phyloP scores from a whole-genome alignment of 1,140 invertebrate genomes.

The Zaprionus capensis region DNA sequence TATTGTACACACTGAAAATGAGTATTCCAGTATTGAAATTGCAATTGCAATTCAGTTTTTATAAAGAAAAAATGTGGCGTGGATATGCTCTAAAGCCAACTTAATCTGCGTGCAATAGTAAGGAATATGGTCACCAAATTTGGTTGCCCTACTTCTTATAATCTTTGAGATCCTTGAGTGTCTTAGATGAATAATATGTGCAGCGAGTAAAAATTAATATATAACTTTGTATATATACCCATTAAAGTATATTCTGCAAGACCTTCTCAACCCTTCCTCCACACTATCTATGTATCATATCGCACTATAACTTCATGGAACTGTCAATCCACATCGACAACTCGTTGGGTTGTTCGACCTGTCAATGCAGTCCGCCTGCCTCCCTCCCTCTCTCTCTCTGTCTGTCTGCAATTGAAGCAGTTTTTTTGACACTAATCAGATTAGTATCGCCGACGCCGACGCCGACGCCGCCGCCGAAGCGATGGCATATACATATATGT shows the following conservation, averaged over 20 bases:
- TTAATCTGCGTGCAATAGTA: too few relatives aligned
- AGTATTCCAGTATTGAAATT: too few relatives aligned
- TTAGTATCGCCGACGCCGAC: conserved; percentile 78
- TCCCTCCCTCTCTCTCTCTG: background rate
- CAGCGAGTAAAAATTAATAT: too few relatives aligned
- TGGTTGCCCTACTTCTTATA: too few relatives aligned
- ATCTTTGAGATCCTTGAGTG: too few relatives aligned
- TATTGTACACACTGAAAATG: too few relatives aligned
- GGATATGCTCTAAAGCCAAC: accelerated
- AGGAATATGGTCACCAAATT: too few relatives aligned
- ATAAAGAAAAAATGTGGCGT: too few relatives aligned
- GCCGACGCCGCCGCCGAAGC: conserved; percentile 37
- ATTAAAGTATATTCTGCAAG: too few relatives aligned
- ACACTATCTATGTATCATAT: conserved; percentile 1
- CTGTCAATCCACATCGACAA: conserved; percentile 8
- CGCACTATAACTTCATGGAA: conserved; percentile 5
- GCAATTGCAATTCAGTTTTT: too few relatives aligned
- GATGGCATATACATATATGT: conserved; percentile 61
- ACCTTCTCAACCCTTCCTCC: background rate
- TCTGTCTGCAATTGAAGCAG: conserved; percentile 54
- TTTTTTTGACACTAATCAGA: conserved; percentile 84
- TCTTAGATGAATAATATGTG: too few relatives aligned
- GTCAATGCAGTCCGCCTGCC: conserved; percentile 37
- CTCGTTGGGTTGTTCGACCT: conserved; percentile 14
- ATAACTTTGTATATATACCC: too few relatives aligned